Base-by-base conservation (phyloP, 37 sponge, comb jelly and placozoan genomes). In the Hormiphora californensis region DNA sequence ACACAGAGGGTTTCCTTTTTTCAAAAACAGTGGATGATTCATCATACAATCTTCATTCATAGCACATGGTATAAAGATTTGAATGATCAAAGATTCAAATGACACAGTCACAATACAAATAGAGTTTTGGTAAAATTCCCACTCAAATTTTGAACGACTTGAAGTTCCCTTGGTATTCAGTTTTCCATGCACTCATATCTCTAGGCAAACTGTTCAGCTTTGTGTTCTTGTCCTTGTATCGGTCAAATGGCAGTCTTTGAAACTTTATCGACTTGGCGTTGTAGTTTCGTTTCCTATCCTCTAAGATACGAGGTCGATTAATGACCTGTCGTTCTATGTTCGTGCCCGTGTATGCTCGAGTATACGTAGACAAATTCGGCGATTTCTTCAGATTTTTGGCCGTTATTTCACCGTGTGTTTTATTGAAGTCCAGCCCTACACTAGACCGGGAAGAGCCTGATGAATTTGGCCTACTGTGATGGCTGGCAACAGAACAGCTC, bases 161-260 rank as follows among this genome's bases (percentile, higher is more conserved):
- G 43, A 73, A 73, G 43, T 73, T 73, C 4, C 81, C 81, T 41
- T 73, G 81, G 46, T 73, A 73, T 73, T 73, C 81, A 9, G 81
- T 73, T 7, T 43, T 36, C 81, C 81, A 73, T 19, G 38, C 40
- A 8, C 36, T 8, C 27, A 73, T 73, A 46, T 73, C 81, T 19
- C 35, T 73, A 19, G 81, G 81, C 22, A 73, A 73, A 4, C 22
- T 3, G 25, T 57, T 23, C 3, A 19, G 19, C 11, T 28, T 57
- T 28, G 19, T 57, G 4, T 57, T 57, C 19, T 57, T 23, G 23
- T 30, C 59, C 5, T 7, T 57, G 17, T 12, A 57, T 4, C 23
- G 19, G 25, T 57, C 59, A 57, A 4, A 4, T 19, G 59, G 59
- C 25, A 57, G 25, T 30, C 25, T 57, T 49, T 49, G 12, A 15